Percentiles rank a stretch among this genome's conserved stretches.
Conservation (phyloP, 1,140 invertebrate species). For the Bombus fervidus region DNA sequence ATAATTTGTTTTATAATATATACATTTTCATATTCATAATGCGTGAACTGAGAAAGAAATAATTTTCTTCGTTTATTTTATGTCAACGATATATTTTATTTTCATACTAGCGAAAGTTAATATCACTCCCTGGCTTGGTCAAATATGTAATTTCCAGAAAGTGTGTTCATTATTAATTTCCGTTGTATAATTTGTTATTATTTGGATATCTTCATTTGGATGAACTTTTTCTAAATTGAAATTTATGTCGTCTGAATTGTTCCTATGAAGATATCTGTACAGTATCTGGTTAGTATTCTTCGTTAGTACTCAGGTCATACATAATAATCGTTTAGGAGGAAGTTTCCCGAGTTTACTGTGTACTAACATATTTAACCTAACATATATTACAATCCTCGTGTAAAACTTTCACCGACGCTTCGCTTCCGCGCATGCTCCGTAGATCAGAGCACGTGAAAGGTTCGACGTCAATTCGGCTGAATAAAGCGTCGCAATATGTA, state of each 20-base stretch:
- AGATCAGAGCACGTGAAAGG: not conserved
- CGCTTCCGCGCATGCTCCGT: constrained; percentile 12
- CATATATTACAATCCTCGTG: not conserved
- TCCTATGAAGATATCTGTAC: not conserved
- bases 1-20: too few relatives aligned
- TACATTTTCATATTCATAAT: not conserved
- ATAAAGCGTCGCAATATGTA: not conserved
- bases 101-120: too few relatives aligned
- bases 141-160: not conserved
- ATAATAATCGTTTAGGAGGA: not conserved
- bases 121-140: not conserved
- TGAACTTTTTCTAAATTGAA: not conserved
- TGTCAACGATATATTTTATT: not conserved
- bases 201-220: not conserved
- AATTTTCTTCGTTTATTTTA: constrained; percentile 16
- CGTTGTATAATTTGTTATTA: not conserved
- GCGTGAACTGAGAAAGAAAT: not conserved
- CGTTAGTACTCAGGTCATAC: not conserved
- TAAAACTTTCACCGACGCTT: constrained; percentile 53
- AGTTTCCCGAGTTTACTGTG: constrained; percentile 10
- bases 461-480: not conserved
- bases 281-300: not conserved
- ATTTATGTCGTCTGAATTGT: not conserved
- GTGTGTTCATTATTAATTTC: too few relatives aligned
- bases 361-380: not conserved